phyloP scores from a whole-genome alignment of 2,797 vertebrate species.

The Steatocranus sp. region DNA sequence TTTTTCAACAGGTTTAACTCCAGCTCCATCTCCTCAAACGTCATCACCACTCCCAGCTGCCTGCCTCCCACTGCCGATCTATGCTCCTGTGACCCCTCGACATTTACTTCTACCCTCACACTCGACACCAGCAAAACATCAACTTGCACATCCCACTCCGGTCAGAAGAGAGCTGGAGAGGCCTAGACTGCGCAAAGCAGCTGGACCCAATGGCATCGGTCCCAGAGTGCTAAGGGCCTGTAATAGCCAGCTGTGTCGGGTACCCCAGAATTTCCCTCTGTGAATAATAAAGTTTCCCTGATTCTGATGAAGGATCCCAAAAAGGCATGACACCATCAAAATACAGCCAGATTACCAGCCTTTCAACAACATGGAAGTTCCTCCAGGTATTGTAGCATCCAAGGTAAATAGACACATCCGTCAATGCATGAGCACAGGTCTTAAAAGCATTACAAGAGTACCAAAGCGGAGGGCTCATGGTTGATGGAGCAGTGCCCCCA shows the following conservation, averaged over 20 bases:
- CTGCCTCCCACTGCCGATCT: neutral
- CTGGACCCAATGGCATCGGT: neutral
- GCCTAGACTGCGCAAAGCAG: neutral
- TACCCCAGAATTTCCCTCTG: neutral
- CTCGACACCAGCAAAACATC: neutral
- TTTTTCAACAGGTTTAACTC: neutral
- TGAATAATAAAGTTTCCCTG: neutral
- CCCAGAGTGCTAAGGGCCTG: neutral
- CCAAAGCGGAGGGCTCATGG: neutral
- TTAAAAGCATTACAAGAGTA: neutral
- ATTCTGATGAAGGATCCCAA: neutral
- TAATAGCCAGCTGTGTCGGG: neutral
- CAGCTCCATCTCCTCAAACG: neutral
- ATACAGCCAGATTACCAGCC: neutral
- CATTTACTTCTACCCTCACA: neutral
- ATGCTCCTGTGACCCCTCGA: neutral
- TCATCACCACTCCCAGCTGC: neutral
- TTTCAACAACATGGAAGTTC: neutral
- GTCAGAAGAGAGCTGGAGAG: neutral
- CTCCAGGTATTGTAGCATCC: neutral
- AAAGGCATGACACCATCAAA: neutral
- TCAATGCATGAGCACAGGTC: neutral
- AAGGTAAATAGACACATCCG: neutral
- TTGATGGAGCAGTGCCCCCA: neutral
- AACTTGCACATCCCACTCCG: neutral